phyloP scores from a whole-genome alignment of 2,888 invertebrate species.

The Cabera pusaria region DNA sequence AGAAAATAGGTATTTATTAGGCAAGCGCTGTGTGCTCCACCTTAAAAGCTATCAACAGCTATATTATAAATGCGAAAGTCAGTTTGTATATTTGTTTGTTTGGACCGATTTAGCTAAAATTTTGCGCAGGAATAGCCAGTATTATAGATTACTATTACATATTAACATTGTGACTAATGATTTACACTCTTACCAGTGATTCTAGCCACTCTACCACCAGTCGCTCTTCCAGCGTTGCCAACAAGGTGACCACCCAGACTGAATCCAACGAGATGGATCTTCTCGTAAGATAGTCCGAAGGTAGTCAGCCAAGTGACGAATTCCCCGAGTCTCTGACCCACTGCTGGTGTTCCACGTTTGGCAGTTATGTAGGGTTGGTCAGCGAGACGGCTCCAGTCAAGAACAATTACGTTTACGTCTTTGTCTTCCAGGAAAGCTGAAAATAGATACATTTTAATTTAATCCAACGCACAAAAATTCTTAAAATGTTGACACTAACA shows the following conservation, averaged over 20 bases:
- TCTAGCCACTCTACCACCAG: constrained; percentile 47
- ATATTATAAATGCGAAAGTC: no score
- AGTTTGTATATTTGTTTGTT: no score
- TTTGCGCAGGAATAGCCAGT: no score
- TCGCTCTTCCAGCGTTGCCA: constrained; percentile 59
- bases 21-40: no score
- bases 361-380: constrained; percentile 58
- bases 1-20: no score
- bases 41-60: no score
- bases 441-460: no score
- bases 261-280: constrained; percentile 66
- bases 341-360: constrained; percentile 44
- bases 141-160: no score
- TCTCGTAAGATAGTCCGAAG: constrained; percentile 46
- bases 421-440: constrained; percentile 50
- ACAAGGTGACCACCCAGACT: constrained; percentile 72
- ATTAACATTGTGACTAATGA: background rate
- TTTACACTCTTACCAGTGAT: constrained; percentile 53
- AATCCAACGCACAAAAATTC: no score
- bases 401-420: constrained; percentile 66
- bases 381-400: constrained; percentile 67
- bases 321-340: constrained; percentile 50
- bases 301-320: constrained; percentile 51
- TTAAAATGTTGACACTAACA: no score
- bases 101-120: no score